These are phyloP conservation scores for Apis dorsata DNA, from an alignment of 1,140 invertebrate species.

Conservation along the genomic window DNA sequence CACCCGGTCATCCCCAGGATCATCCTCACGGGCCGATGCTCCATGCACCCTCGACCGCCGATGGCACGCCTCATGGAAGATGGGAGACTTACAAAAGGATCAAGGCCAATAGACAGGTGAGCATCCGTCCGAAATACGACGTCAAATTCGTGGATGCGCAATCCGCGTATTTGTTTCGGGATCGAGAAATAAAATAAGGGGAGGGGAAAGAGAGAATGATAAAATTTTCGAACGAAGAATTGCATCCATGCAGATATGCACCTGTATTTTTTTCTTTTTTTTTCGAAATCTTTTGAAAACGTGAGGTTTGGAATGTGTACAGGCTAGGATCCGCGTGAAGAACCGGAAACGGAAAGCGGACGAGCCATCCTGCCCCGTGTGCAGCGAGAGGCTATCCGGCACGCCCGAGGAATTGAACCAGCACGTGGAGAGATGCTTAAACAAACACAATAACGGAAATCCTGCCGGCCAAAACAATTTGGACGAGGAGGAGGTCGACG, in stretches of 20 bases:
- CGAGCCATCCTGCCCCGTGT: conserved; percentile 88
- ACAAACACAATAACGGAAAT: conserved; percentile 82
- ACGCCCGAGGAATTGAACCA: conserved; percentile 87
- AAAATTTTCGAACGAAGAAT: too few species aligned
- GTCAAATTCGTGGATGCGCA: too few species aligned
- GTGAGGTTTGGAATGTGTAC: conserved; percentile 28
- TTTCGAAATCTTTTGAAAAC: too few species aligned
- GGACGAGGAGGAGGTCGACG: conserved; percentile 86
- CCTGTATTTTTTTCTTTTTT: too few species aligned
- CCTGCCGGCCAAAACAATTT: conserved; percentile 70
- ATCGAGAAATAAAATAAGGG: too few species aligned
- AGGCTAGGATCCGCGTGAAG: conserved; percentile 83
- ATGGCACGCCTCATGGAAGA: conserved; percentile 85
- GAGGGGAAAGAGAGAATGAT: too few species aligned
- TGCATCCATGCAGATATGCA: too few species aligned
- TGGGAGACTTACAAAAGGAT: conserved; percentile 93
- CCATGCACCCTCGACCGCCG: conserved; percentile 80
- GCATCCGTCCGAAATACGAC: too few species aligned
- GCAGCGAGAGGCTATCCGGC: conserved; percentile 83
- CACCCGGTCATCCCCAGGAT: conserved; percentile 78
- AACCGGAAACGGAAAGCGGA: conserved; percentile 86
- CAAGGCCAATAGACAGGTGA: conserved; percentile 88
- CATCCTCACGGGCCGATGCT: conserved; percentile 78
- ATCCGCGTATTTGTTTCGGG: too few species aligned
- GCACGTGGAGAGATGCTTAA: conserved; percentile 88